A percentile compares a stretch with the other conserved stretches of the same genome.
Evolutionary conservation across 2,888 invertebrate genomes (phyloP).

Genomic region (Calephelis perditalis): DNA sequence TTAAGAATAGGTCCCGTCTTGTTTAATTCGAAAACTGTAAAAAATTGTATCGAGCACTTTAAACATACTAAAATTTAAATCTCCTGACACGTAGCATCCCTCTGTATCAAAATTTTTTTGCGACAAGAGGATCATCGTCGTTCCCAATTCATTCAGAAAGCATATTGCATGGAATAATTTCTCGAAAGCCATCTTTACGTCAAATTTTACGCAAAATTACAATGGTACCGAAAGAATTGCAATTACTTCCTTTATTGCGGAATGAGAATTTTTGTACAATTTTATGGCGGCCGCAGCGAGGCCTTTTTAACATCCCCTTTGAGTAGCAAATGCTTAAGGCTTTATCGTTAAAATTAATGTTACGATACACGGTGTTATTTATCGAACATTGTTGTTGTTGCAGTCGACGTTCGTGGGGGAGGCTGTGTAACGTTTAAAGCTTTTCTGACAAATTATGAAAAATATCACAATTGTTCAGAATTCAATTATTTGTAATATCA

Average conservation of each 20-base stretch:
- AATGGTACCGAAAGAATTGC: constrained; percentile 53
- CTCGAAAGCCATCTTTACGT: constrained; percentile 49
- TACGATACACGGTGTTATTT: constrained; percentile 44
- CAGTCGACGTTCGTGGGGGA: constrained; percentile 9
- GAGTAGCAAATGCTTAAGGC: constrained; percentile 48
- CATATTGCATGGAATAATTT: constrained; percentile 46
- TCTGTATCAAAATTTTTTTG: too few relatives aligned
- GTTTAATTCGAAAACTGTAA: too few relatives aligned
- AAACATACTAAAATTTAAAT: too few relatives aligned
- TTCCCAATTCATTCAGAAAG: constrained; percentile 28
- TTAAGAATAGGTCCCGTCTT: too few relatives aligned
- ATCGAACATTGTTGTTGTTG: constrained; percentile 16
- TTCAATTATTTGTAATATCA: too few relatives aligned
- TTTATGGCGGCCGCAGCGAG: constrained; percentile 57
- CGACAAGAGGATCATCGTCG: too few relatives aligned
- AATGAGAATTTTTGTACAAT: constrained; percentile 51
- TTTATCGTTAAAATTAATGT: constrained; percentile 73
- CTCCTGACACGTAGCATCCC: too few relatives aligned
- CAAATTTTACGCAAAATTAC: constrained; percentile 58
- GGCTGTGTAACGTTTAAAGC: not conserved
- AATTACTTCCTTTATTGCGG: constrained; percentile 58
- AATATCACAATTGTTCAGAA: not conserved
- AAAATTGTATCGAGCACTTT: too few relatives aligned
- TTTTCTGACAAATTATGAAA: constrained; percentile 10
- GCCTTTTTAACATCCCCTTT: constrained; percentile 43